phyloP scores from a whole-genome alignment of 2,797 vertebrate genomes.

The Neomorphus geoffroyi region DNA sequence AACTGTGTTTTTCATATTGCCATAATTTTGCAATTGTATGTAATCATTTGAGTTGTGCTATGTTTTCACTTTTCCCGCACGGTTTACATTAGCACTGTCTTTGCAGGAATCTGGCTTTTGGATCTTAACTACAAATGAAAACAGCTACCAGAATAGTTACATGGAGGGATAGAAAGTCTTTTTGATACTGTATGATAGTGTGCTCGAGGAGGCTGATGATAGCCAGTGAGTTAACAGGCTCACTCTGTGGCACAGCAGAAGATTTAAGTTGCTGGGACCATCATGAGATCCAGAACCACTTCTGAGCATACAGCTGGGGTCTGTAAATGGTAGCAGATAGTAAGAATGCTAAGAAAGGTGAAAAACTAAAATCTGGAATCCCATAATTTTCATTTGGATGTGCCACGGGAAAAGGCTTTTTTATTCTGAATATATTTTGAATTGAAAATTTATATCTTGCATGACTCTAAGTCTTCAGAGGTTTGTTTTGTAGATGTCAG shows the following conservation, averaged over 20 bases:
- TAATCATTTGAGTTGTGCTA: neutral
- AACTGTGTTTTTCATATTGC: neutral
- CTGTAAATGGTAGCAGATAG: neutral
- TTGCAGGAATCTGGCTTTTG: neutral
- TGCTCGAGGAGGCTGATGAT: neutral
- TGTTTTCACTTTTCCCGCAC: neutral
- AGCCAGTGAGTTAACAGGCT: neutral
- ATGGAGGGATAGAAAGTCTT: neutral
- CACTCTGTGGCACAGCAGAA: neutral
- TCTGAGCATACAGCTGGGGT: neutral
- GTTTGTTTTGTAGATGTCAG: neutral
- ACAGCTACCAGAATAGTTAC: neutral
- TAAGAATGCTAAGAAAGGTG: neutral
- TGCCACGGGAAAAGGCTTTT: neutral
- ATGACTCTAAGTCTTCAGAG: neutral
- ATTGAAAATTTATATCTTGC: neutral
- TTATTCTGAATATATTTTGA: neutral
- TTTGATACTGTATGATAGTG: neutral
- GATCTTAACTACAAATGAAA: neutral
- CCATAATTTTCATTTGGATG: neutral
- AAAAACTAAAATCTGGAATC: neutral
- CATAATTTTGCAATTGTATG: neutral
- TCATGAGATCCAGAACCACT: neutral
- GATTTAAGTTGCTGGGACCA: neutral
- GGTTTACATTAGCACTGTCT: neutral